Conservation (phyloP, 2,113 vertebrate genomes). For the Ginglymostoma cirratum region DNA sequence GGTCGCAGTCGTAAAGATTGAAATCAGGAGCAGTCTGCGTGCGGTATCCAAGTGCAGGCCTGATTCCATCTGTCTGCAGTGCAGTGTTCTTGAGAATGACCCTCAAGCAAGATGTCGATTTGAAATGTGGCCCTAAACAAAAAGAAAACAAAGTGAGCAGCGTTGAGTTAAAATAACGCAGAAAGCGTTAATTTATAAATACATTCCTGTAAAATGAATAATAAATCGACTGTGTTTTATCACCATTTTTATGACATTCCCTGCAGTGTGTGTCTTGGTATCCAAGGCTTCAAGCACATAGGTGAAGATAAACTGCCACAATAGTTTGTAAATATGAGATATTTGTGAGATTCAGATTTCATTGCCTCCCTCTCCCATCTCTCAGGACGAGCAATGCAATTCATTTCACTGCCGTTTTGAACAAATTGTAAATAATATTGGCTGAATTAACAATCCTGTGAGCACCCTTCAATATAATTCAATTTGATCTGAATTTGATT, state of each 20-base stretch:
- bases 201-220: neutral
- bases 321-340: neutral
- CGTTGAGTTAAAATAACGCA: neutral
- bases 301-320: neutral
- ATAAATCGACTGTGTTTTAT: conserved; percentile 16
- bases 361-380: neutral
- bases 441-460: neutral
- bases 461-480: neutral
- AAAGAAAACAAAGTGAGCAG: neutral
- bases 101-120: neutral
- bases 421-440: neutral
- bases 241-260: neutral
- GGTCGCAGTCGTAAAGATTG: neutral
- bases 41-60: neutral
- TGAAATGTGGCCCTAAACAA: neutral
- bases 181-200: neutral
- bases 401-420: neutral
- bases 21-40: conserved; percentile 15
- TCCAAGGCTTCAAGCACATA: neutral
- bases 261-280: neutral
- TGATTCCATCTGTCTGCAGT: neutral
- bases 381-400: neutral
- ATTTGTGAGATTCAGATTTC: neutral
- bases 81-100: neutral
- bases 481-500: conserved; percentile 13